These are phyloP conservation scores for Sebastes taczanowskii DNA, from an alignment of 2,797 vertebrate genomes.

Conservation along the genomic window DNA sequence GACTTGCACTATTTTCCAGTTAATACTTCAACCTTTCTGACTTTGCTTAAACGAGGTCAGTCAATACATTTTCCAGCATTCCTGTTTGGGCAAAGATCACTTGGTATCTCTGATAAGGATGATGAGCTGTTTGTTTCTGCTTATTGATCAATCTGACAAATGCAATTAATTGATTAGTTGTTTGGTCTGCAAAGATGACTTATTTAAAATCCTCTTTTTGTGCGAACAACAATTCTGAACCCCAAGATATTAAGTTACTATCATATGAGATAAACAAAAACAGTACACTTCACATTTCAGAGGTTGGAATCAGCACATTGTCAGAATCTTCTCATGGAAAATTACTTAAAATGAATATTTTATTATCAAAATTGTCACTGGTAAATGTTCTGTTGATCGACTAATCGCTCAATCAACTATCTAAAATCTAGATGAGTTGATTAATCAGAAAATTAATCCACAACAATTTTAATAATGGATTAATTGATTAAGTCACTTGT, in stretches of 20 bases:
- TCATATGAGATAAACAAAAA: not conserved
- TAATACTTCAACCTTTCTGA: conserved; percentile 70
- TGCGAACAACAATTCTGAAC: not conserved
- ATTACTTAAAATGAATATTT: fast-evolving
- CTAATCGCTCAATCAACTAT: too few relatives aligned
- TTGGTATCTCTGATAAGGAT: not conserved
- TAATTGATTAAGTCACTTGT: not conserved
- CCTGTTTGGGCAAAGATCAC: conserved; percentile 32
- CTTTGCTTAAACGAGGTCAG: conserved; percentile 10
- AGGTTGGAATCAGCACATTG: not conserved
- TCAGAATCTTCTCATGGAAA: not conserved
- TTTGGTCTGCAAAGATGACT: not conserved
- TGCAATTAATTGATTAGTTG: not conserved
- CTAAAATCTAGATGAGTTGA: not conserved
- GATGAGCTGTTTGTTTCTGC: not conserved
- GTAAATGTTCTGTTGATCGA: too few relatives aligned
- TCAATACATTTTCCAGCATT: conserved; percentile 14
- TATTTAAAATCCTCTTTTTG: not conserved
- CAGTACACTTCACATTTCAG: not conserved
- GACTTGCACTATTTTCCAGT: conserved; percentile 77
- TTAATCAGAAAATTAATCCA: not conserved
- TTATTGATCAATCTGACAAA: not conserved
- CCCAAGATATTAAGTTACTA: not conserved
- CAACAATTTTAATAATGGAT: not conserved
- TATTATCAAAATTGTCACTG: too few relatives aligned